These are phyloP conservation scores for Rhabditophanes sp. DNA, from an alignment of 2,888 invertebrate species.

Conservation along the genomic window DNA sequence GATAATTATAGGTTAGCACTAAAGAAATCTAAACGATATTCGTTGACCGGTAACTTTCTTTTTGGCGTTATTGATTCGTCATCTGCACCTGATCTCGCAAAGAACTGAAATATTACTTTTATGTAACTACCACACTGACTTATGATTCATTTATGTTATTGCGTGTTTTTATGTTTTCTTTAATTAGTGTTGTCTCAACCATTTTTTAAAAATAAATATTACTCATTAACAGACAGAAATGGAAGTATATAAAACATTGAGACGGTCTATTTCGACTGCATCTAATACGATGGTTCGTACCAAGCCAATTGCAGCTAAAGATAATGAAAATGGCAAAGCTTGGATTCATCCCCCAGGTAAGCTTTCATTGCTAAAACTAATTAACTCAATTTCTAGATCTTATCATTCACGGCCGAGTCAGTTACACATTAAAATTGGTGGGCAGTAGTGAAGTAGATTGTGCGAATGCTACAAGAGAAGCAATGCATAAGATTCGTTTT, in stretches of 20 bases:
- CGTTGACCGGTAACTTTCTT: no score
- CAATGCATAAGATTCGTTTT: constrained; percentile 65
- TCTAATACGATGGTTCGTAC: constrained; percentile 11
- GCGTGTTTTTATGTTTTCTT: no score
- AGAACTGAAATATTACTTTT: no score
- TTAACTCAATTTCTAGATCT: constrained; percentile 55
- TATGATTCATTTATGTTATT: no score
- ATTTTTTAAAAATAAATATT: no score
- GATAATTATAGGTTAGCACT: no score
- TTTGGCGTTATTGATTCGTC: no score
- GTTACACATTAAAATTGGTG: constrained; percentile 90
- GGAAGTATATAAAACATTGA: constrained; percentile 34
- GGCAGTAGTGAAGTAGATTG: constrained; percentile 91
- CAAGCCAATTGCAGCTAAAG: constrained; percentile 1
- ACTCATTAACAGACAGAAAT: no score
- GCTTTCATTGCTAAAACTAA: neutral
- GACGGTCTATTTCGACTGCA: constrained; percentile 27
- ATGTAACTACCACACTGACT: no score
- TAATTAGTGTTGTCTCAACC: no score
- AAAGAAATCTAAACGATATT: no score
- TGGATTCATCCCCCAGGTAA: constrained; percentile 39
- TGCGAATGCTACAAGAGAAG: constrained; percentile 89
- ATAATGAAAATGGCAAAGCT: constrained; percentile 10
- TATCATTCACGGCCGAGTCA: constrained; percentile 80
- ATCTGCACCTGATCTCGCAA: no score